These are phyloP conservation scores for Brachynemurus nebulosus DNA, from an alignment of 2,888 invertebrate genomes.

Conservation along the genomic window DNA sequence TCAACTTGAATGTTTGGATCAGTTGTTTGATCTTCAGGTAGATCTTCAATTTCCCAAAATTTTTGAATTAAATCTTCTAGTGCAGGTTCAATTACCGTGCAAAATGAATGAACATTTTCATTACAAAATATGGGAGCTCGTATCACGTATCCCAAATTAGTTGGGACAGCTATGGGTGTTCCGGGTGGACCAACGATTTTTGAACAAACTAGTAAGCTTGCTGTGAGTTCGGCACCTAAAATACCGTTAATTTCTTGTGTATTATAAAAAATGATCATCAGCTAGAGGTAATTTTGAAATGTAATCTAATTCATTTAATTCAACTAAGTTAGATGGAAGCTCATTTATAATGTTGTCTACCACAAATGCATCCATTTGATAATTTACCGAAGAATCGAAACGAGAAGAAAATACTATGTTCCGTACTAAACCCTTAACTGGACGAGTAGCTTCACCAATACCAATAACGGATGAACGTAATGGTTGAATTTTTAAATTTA, in stretches of 20 bases:
- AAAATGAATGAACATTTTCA: no score
- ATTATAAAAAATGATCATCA: not conserved
- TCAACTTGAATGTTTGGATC: no score
- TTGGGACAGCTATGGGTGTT: no score
- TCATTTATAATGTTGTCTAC: slow-evolving; percentile 2
- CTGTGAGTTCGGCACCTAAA: not conserved
- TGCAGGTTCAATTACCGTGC: no score
- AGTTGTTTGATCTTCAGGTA: no score
- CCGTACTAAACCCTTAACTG: not conserved
- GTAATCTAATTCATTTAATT: not conserved
- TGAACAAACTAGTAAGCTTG: not conserved
- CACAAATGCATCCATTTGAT: not conserved
- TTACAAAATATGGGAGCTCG: no score
- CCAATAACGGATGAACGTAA: not conserved
- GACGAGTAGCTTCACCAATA: not conserved
- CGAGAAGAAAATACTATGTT: slow-evolving; percentile 1
- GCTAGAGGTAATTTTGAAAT: not conserved
- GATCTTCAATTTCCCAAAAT: no score
- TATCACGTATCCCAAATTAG: no score
- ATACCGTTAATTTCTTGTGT: not conserved
- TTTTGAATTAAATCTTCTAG: no score
- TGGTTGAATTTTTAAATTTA: not conserved
- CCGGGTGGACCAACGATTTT: not conserved
- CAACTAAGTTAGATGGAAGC: not conserved
- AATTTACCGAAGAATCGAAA: not conserved